Conservation (phyloP, 2,113 vertebrate species). For the Cnemophilus loriae region DNA sequence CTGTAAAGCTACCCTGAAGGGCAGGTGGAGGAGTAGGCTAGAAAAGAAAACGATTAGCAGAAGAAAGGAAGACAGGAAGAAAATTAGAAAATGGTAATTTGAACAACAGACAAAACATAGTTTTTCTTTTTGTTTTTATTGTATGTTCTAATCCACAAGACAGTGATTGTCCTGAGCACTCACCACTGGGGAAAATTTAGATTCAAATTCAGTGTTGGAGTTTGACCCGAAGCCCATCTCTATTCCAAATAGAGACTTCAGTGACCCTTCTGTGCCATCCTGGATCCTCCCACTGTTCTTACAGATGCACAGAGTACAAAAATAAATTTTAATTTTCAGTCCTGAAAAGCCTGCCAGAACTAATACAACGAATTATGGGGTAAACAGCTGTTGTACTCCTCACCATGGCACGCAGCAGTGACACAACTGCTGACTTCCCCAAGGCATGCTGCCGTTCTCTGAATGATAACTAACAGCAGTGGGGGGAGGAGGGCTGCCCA, state of each 20-base stretch:
- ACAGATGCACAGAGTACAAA: not conserved
- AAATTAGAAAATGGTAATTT: not conserved
- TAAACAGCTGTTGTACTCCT: constrained; percentile 39
- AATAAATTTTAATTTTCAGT: constrained; percentile 18
- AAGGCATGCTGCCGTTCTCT: not conserved
- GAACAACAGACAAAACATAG: not conserved
- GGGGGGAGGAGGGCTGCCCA: not conserved
- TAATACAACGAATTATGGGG: not conserved
- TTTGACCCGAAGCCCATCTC: not conserved
- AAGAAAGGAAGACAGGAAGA: not conserved
- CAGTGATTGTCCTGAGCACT: not conserved
- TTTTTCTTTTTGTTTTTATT: not conserved
- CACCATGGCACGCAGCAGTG: not conserved
- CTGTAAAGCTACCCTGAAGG: not conserved
- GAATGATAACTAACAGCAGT: not conserved
- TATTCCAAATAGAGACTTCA: not conserved
- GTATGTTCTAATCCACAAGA: not conserved
- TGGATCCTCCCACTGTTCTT: not conserved
- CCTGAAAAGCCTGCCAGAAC: not conserved
- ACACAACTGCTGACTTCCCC: constrained; percentile 24
- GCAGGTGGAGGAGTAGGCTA: not conserved
- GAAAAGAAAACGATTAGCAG: not conserved
- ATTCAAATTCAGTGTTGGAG: not conserved
- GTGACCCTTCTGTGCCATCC: not conserved
- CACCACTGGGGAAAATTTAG: not conserved